Evolutionary conservation across 2,888 invertebrate genomes (phyloP).

Genomic region (Baronia brevicornis): DNA sequence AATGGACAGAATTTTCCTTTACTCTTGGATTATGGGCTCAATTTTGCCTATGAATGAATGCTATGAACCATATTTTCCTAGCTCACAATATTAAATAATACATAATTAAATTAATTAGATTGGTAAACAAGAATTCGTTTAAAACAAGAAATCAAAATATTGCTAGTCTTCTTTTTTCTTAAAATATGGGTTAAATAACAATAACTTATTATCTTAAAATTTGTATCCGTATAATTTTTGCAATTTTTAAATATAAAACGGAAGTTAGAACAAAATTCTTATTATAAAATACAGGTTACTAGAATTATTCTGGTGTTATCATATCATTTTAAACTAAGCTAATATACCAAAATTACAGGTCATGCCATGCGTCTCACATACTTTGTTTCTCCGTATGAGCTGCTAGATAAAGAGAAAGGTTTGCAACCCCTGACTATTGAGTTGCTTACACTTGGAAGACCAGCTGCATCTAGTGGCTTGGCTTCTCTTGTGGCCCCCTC

Average conservation of each 20-base stretch:
- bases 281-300: constrained; percentile 1
- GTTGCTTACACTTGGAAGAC: constrained; percentile 74
- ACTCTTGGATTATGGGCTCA: no score
- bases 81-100: no score
- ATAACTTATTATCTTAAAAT: constrained; percentile 4
- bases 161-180: no score
- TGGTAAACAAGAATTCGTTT: no score
- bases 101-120: no score
- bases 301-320: no score
- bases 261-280: not conserved
- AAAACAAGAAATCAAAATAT: no score
- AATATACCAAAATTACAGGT: constrained; percentile 63
- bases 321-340: no score
- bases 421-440: constrained; percentile 85
- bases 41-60: no score
- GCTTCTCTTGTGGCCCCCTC: constrained; percentile 57
- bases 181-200: constrained; percentile 14
- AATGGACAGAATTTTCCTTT: no score
- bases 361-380: constrained; percentile 96
- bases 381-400: constrained; percentile 94
- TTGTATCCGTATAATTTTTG: no score
- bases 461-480: constrained; percentile 43
- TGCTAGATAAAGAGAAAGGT: constrained; percentile 85
- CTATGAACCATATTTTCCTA: no score
- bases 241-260: not conserved